Percentiles rank a stretch among this genome's conserved stretches.
These are phyloP conservation scores for Dione juno DNA, from an alignment of 2,888 invertebrate species.

Conservation along the genomic window DNA sequence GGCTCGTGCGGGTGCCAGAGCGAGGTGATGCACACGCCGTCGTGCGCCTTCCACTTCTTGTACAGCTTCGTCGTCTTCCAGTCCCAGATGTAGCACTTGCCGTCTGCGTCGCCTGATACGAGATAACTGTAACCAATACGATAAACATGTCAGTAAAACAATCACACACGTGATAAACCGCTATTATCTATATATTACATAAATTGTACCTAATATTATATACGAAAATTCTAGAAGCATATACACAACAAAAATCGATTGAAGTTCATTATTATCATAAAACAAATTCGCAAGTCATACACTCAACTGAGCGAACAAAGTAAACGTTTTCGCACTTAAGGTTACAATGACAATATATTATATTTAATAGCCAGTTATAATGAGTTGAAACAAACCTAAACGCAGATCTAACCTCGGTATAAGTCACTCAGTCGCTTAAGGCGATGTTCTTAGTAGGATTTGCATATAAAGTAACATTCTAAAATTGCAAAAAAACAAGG, in stretches of 20 bases:
- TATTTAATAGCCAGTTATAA: background rate
- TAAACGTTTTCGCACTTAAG: background rate
- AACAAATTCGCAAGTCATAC: constrained; percentile 2
- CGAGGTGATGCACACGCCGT: constrained; percentile 96
- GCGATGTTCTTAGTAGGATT: constrained; percentile 6
- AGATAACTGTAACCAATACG: constrained; percentile 89
- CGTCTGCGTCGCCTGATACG: constrained; percentile 99
- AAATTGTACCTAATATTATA: background rate
- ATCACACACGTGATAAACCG: background rate
- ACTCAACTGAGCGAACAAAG: background rate
- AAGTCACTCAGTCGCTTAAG: background rate
- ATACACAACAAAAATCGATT: background rate
- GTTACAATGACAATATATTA: background rate
- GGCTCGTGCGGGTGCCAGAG: constrained; percentile 99
- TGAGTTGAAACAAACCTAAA: background rate
- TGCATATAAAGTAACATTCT: background rate
- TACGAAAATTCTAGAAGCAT: background rate
- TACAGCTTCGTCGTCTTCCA: constrained; percentile 99
- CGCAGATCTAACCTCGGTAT: background rate
- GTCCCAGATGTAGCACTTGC: constrained; percentile 99
- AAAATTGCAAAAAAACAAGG: constrained; percentile 8
- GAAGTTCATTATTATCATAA: background rate
- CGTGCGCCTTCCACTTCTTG: constrained; percentile 99
- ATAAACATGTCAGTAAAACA: constrained; percentile 1
- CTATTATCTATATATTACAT: background rate